These are phyloP conservation scores for Ariolimax columbianus DNA, from an alignment of 2,888 invertebrate genomes.

Conservation along the genomic window DNA sequence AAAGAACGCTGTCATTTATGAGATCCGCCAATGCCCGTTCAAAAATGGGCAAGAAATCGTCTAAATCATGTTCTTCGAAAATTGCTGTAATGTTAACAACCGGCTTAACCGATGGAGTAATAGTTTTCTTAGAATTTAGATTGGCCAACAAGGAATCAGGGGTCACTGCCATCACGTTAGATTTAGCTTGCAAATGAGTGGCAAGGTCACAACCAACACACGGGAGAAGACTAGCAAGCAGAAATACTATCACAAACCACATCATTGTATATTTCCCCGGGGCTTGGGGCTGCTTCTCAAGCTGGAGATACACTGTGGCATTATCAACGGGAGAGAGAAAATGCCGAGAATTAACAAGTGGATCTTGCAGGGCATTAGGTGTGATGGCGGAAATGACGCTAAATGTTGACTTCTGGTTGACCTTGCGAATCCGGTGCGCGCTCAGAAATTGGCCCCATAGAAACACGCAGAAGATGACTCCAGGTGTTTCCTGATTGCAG, in stretches of 20 bases:
- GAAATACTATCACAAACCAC: constrained; percentile 39
- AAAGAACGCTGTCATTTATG: constrained; percentile 53
- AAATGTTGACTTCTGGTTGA: background rate
- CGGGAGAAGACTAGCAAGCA: constrained; percentile 41
- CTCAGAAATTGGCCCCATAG: background rate
- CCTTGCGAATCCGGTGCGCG: background rate
- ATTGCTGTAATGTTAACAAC: constrained; percentile 66
- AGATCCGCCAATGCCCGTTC: constrained; percentile 60
- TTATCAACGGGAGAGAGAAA: background rate
- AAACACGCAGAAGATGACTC: background rate
- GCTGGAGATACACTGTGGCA: background rate
- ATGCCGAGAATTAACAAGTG: background rate
- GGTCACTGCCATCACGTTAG: background rate
- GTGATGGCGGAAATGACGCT: background rate
- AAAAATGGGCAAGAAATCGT: constrained; percentile 62
- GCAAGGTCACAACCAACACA: constrained; percentile 23
- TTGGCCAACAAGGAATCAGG: background rate
- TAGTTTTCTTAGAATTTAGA: background rate
- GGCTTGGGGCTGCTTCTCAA: background rate
- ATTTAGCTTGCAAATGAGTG: background rate
- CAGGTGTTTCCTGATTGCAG: background rate
- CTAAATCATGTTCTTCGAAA: constrained; percentile 63
- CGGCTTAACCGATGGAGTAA: constrained; percentile 40
- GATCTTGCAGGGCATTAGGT: constrained; percentile 14
- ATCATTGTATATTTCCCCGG: constrained; percentile 39